Evolutionary conservation across 2,888 invertebrate genomes (phyloP), one percentile per base, ranked within the genome.

Genomic region (Caenorhabditis virilis): DNA sequence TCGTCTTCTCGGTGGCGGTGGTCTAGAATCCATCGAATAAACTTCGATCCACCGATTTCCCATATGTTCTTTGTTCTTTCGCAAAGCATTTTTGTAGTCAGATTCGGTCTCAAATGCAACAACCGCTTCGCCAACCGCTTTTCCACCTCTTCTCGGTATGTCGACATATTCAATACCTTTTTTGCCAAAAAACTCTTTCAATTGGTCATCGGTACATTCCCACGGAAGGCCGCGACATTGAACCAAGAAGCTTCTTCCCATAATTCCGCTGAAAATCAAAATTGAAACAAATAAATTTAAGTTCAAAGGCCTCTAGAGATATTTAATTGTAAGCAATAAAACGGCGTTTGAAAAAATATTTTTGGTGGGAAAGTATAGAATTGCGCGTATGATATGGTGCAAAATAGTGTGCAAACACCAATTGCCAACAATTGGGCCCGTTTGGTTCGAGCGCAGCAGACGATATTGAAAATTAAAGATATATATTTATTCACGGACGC

Each of bases 31-130:
- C 18, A 41, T 45, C 6, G 58, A 49, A 42, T 63, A 70, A 2
- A 73, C 68, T 49, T 73, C 73, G 22, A 73, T 60, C 39, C 64
- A 50, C 13, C 38, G 25, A 16, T 16, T 25, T 48, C 70, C 70
- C 48, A 73, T 45, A 38, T 65, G 50, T 49, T 73, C 63, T 26
- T 56, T 59, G 33, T 73, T 63, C 27, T 70, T 73, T 27, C 68
- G 65, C 41, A 73, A 43, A 39, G 70, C 73, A 9, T 56, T 39
- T 6, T 56, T 60, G 36, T 60, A 70, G 23, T 52, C 67, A 1
- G 47, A 35, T 42, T 73, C 69, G 26, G 58, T 65, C 41, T 26
- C 48, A 36, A 69, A 73, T 11, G 48, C 36, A 27, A 73, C 61
- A 20, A 51, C 51, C 1, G 59, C 73, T 22, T 70, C 70, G 2